Conservation (phyloP, 1,140 invertebrate genomes). For the Apis florea region DNA sequence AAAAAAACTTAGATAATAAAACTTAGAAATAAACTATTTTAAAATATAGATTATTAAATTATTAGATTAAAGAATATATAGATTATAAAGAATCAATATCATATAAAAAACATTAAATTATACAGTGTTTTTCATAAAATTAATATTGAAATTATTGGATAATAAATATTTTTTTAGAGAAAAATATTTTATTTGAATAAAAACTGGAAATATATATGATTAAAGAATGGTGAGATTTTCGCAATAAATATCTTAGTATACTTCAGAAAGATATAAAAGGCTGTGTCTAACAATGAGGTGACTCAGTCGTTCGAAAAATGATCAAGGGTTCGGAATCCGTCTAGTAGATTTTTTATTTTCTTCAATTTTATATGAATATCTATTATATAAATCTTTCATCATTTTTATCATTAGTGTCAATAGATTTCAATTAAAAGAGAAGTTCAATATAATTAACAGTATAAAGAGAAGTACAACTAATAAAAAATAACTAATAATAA, state of each 20-base stretch:
- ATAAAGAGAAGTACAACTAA: too few relatives aligned
- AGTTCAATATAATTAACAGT: too few relatives aligned
- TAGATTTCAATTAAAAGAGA: too few relatives aligned
- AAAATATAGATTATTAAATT: background rate
- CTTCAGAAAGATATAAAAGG: constrained; percentile 40
- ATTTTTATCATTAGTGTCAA: too few relatives aligned
- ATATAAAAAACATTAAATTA: background rate
- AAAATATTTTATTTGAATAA: background rate
- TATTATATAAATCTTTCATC: background rate
- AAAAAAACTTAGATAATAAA: background rate
- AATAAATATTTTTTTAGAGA: background rate
- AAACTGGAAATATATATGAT: background rate
- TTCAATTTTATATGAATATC: background rate
- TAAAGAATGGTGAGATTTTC: background rate
- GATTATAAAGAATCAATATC: background rate
- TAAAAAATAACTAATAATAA: too few relatives aligned
- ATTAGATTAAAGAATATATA: background rate
- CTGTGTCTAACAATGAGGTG: constrained; percentile 37
- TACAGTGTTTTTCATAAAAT: background rate
- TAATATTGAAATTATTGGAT: background rate
- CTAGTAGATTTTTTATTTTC: background rate
- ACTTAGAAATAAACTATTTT: background rate
- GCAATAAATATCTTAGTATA: background rate
- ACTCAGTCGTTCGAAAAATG: constrained; percentile 48
- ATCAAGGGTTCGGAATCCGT: constrained; percentile 38